Base-by-base conservation (phyloP, 2,797 vertebrate species). In the Mareca penelope region DNA sequence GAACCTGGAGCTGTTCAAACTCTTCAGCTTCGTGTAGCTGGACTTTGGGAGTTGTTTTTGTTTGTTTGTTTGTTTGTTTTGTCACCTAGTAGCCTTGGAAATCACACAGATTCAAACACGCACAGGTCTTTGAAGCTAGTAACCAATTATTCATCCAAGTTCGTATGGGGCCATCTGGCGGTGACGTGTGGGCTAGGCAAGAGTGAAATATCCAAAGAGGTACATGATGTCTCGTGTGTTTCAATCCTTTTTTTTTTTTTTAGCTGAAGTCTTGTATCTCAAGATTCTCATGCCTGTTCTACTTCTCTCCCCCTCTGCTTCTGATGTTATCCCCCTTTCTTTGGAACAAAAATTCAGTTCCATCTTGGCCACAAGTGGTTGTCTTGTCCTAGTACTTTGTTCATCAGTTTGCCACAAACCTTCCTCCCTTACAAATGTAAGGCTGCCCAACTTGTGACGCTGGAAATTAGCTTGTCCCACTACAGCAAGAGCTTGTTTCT, bases 101-200 rank as follows among this genome's bases (percentile, higher is more conserved):
- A 59, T 39, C 0, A 31, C 11, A 9, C 11, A 15, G 46, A 3
- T 4, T 18, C 48, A 48, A 80, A 48, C 0, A 0, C 37, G 13
- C 1, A 0, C 1, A 4, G 4, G 3, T 13, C 24, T 56, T 22
- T 6, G 61, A 10, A 46, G 22, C 2, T 3, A 19, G 35, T 7
- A 13, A 31, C 2, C 35, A 7, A 3, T 14, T 37, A 0, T 42
- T 28, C 28, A 63, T 77, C 33, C 11, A 5, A 16, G 55, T 57
- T 90, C 80, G 4, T 7, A 8, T 3, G 73, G 52, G 55, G 93
- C 92, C 96, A 95, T 68, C 96, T 96, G 87, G 69, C 72, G 96
- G 94, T 26, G 2, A 16, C 23, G 5, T 7, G 9, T 12, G 28
- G n/a, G 29, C 40, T 21, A 8, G 12, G 44, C 57, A 15, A 28